Base-by-base conservation (phyloP, 2,888 invertebrate genomes). In the Chydorus sphaericus region DNA sequence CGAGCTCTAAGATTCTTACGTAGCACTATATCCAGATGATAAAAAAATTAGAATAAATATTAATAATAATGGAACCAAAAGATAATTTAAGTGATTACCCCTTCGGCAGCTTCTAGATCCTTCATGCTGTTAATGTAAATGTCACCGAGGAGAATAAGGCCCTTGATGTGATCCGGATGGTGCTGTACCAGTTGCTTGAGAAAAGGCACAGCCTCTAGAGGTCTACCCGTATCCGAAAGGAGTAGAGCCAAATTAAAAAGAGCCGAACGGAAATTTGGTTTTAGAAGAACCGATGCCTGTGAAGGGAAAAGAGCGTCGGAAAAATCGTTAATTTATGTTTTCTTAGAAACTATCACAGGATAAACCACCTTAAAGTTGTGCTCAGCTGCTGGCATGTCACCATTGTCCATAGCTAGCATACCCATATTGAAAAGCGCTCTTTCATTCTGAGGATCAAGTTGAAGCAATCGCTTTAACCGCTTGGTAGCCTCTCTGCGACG, bases 391-490 rank as follows among this genome's bases (percentile, higher is more conserved):
- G 81, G 81, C 39, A 83, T 86, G 67, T 92, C 86, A 44, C 85
- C 81, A 65, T 91, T 90, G 69, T 96, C 94, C 92, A 93, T 94
- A 39, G 92, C 86, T 48, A 96, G 73, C 94, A 96, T 94, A 61
- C 92, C 94, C 55, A 93, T 75, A 74, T 94, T 93, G 71, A 96
- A 96, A 70, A 88, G 89, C 5, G 93, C 85, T 59, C 92, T 79
- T 68, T 93, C 91, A 69, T 94, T 93, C 58, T 81, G 81, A 1
- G 74, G 72, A 60, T 78, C 82, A 76, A 79, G 83, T 63, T 83
- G 78, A 49, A 91, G 73, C 33, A 94, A 76, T 65, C 86, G 85
- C 37, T 87, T 73, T 3, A 94, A 77, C 53, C 94, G 75, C 65
- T 87, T 83, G 56, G 83, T 74, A 1, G 90, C 89, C 20, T 63